These are phyloP conservation scores for Temnopleurus reevesii DNA, from an alignment of 53 echinoderm and acorn worm species.

Conservation along the genomic window DNA sequence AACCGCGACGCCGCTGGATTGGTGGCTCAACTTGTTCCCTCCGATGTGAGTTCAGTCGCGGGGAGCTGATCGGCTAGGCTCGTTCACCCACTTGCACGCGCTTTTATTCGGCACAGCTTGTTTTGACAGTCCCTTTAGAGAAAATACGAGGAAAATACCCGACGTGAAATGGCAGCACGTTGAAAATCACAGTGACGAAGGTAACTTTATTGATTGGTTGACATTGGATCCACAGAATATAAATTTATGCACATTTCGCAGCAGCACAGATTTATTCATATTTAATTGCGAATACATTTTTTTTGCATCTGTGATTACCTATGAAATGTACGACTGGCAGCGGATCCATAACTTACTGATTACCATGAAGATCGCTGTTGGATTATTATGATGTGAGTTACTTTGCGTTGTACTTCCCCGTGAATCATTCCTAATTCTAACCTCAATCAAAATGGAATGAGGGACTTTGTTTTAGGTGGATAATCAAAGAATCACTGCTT, in stretches of 20 bases:
- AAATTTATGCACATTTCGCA: slow-evolving; percentile 9
- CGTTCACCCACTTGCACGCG: slow-evolving; percentile 11
- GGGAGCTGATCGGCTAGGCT: slow-evolving; percentile 10
- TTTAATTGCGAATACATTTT: slow-evolving; percentile 16
- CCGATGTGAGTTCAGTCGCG: not conserved
- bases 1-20: slow-evolving; percentile 14
- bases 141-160: slow-evolving; percentile 32
- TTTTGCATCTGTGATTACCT: slow-evolving; percentile 32
- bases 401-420: not conserved
- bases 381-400: slow-evolving; percentile 42
- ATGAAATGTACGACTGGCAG: not conserved
- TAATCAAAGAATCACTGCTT: not conserved
- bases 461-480: not conserved
- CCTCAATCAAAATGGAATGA: not conserved
- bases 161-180: slow-evolving; percentile 17
- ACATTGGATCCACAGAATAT: slow-evolving; percentile 30
- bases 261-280: slow-evolving; percentile 2
- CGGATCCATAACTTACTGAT: slow-evolving; percentile 30
- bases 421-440: not conserved
- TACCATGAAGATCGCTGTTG: not conserved
- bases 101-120: not conserved
- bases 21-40: slow-evolving; percentile 20
- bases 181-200: slow-evolving; percentile 50
- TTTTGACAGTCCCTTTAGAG: not conserved
- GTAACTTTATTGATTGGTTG: slow-evolving; percentile 47